phyloP scores from a whole-genome alignment of 1,140 invertebrate species.

The Megalopta genalis region DNA sequence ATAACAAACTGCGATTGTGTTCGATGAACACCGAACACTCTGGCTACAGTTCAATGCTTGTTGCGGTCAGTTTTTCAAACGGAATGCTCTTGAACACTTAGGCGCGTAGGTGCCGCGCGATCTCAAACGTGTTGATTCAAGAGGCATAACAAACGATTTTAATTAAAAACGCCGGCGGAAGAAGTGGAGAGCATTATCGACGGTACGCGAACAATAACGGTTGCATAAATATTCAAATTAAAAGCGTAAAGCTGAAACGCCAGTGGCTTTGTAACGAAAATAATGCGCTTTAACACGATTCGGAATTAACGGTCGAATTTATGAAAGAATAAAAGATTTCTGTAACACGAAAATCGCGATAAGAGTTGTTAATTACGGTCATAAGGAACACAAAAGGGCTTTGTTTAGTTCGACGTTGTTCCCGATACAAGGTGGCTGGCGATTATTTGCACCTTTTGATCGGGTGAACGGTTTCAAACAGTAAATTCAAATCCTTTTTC shows the following conservation, averaged over 20 bases:
- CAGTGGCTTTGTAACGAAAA: background rate
- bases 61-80: background rate
- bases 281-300: background rate
- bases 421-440: background rate
- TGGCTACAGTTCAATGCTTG: background rate
- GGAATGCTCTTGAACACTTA: background rate
- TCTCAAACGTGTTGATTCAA: background rate
- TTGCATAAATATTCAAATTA: conserved; percentile 18
- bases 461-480: background rate
- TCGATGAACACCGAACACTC: background rate
- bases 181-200: background rate
- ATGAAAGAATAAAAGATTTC: conserved; percentile 3
- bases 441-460: conserved; percentile 23
- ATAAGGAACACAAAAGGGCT: conserved; percentile 3
- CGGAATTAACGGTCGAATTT: background rate
- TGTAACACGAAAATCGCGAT: background rate
- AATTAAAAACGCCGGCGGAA: background rate
- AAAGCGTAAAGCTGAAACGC: background rate
- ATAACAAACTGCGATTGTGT: too few species aligned
- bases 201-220: background rate
- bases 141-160: conserved; percentile 3
- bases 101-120: too few species aligned
- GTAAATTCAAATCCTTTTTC: background rate
- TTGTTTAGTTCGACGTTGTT: background rate
- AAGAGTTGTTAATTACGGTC: conserved; percentile 5